These are phyloP conservation scores for Drosophila prostipennis DNA, from an alignment of 2,888 invertebrate species.

Conservation along the genomic window DNA sequence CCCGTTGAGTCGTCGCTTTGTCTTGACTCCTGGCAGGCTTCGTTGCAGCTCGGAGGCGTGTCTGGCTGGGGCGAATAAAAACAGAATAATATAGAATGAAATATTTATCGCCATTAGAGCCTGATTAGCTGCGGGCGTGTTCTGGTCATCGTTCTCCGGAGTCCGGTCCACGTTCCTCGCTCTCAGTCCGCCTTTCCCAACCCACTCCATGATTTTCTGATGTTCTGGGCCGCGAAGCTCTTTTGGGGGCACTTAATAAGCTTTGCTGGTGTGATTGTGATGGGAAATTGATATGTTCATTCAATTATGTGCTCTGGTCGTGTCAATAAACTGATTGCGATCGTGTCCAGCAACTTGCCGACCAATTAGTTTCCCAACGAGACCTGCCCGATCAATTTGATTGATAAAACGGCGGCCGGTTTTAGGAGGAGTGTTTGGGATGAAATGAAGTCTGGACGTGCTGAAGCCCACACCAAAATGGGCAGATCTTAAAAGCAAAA, in stretches of 20 bases:
- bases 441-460: constrained; percentile 12
- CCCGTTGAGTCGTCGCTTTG: constrained; percentile 51
- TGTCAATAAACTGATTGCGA: constrained; percentile 68
- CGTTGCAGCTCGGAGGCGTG: constrained; percentile 56
- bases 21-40: constrained; percentile 41
- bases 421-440: constrained; percentile 4
- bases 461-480: constrained; percentile 1
- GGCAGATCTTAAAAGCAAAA: constrained; percentile 15
- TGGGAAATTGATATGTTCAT: constrained; percentile 78
- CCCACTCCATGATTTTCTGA: neutral
- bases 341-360: constrained; percentile 45
- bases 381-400: constrained; percentile 29
- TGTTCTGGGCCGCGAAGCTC: constrained; percentile 17
- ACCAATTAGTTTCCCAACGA: constrained; percentile 46
- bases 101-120: constrained; percentile 79
- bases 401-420: constrained; percentile 29
- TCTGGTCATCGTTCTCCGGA: constrained; percentile 29
- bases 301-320: constrained; percentile 63
- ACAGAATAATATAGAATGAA: constrained; percentile 68
- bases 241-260: constrained; percentile 65
- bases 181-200: neutral
- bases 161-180: constrained; percentile 1
- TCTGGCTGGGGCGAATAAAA: constrained; percentile 52
- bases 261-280: constrained; percentile 59
- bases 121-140: constrained; percentile 79